phyloP scores from a whole-genome alignment of 2,113 vertebrate genomes.

The Sapayoa aenigma region DNA sequence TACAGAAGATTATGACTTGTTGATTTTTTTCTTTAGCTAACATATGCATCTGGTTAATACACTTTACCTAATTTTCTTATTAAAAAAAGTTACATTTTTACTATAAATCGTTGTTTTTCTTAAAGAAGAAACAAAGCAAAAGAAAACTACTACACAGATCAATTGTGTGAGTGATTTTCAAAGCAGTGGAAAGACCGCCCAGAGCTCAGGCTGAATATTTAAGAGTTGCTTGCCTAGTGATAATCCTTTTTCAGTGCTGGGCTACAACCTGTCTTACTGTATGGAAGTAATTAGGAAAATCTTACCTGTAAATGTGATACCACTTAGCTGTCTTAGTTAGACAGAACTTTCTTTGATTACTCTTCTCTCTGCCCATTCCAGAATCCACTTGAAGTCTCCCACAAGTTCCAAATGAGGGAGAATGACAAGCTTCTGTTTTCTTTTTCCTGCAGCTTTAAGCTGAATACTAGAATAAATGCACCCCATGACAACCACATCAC shows the following conservation, averaged over 20 bases:
- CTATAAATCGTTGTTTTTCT: background rate
- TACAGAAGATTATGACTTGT: background rate
- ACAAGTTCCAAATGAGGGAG: background rate
- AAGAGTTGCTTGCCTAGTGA: background rate
- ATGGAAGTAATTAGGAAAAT: background rate
- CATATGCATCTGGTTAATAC: background rate
- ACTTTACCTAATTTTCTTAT: background rate
- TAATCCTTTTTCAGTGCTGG: background rate
- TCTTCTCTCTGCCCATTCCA: background rate
- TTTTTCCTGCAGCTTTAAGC: conserved; percentile 79
- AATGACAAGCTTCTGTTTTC: background rate
- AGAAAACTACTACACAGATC: background rate
- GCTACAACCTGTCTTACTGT: background rate
- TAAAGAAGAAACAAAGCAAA: background rate
- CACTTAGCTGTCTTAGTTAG: background rate
- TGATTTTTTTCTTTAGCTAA: background rate
- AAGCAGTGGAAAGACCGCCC: background rate
- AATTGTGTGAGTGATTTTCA: background rate
- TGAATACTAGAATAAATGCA: conserved; percentile 87
- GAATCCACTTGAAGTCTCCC: background rate
- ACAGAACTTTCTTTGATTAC: background rate
- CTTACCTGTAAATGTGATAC: background rate
- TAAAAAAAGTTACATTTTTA: background rate
- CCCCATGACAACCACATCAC: conserved; percentile 87
- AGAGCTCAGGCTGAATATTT: background rate